These are phyloP conservation scores for Azemiops feae DNA, from an alignment of 2,113 vertebrate species.

Conservation along the genomic window DNA sequence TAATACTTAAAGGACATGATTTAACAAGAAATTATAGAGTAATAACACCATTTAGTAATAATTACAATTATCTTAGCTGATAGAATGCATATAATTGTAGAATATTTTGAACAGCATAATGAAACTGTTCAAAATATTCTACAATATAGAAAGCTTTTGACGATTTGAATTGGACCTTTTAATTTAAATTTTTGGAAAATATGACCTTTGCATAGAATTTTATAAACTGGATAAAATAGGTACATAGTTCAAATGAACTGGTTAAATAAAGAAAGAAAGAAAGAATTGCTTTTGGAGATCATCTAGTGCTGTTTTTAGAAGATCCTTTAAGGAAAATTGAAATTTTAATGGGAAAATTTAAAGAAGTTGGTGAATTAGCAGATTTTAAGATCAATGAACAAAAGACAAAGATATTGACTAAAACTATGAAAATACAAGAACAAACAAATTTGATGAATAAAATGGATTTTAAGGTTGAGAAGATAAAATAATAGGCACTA, in stretches of 20 bases:
- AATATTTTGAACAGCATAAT: background rate
- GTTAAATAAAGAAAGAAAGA: background rate
- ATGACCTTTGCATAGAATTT: background rate
- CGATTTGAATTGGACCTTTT: background rate
- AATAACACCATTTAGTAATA: background rate
- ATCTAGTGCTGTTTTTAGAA: background rate
- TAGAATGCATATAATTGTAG: background rate
- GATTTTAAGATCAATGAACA: background rate
- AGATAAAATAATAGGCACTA: too few relatives aligned
- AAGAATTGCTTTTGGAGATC: background rate
- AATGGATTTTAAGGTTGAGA: background rate
- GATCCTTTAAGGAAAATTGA: background rate
- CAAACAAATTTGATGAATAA: background rate
- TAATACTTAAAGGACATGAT: background rate
- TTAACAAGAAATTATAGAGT: background rate
- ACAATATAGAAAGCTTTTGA: background rate
- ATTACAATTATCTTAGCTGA: background rate
- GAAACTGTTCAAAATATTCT: too few relatives aligned
- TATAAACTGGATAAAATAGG: background rate
- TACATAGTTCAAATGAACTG: background rate
- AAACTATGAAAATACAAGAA: background rate
- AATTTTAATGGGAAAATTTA: background rate
- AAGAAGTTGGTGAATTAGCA: background rate
- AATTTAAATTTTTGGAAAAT: too few relatives aligned
- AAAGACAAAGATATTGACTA: background rate